Evolutionary conservation across 2,113 vertebrate species (phyloP).

Genomic region (Lycaon pictus): DNA sequence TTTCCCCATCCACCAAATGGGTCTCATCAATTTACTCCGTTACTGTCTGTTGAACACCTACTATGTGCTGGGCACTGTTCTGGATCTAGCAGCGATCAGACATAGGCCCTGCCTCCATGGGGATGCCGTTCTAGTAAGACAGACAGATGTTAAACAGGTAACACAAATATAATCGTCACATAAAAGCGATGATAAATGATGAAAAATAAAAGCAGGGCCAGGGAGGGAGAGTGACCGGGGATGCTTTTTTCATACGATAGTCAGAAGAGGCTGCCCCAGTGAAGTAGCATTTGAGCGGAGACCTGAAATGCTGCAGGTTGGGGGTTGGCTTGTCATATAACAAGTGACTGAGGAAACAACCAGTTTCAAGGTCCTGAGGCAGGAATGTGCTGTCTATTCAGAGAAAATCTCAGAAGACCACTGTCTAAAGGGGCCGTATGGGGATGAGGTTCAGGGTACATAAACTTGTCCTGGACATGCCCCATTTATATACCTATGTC

Average conservation of each 20-base stretch:
- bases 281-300: not conserved
- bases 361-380: not conserved
- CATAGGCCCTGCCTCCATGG: too few relatives aligned
- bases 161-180: too few relatives aligned
- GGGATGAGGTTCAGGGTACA: rapidly evolving
- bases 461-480: not conserved
- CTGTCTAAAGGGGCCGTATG: not conserved
- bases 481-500: too few relatives aligned
- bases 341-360: not conserved
- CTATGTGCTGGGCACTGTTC: not conserved
- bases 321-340: rapidly evolving
- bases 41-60: not conserved
- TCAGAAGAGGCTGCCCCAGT: not conserved
- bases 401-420: not conserved
- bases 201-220: not conserved
- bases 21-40: not conserved
- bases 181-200: not conserved
- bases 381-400: not conserved
- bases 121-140: not conserved
- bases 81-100: not conserved
- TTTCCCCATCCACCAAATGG: not conserved
- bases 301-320: not conserved
- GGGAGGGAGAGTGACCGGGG: not conserved
- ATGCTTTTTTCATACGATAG: not conserved
- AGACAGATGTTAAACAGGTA: not conserved